phyloP scores from a whole-genome alignment of 2,797 vertebrate genomes.

The Falco rusticolus region DNA sequence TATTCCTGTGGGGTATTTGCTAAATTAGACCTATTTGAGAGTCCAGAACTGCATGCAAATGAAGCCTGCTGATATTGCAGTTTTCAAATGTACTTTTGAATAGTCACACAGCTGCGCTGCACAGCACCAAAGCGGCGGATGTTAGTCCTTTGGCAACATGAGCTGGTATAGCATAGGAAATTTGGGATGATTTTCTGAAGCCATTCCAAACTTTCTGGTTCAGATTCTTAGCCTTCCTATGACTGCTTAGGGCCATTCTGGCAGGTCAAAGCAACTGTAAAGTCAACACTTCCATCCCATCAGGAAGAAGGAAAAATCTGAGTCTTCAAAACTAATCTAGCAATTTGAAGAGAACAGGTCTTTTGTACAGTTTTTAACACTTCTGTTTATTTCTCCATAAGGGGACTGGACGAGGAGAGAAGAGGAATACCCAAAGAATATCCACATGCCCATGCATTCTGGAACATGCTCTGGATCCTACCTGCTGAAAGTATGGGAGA shows the following conservation, averaged over 20 bases:
- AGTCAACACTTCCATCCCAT: neutral
- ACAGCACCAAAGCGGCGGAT: neutral
- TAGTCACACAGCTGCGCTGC: neutral
- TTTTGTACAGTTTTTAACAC: neutral
- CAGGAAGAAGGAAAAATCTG: neutral
- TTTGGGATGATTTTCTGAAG: constrained; percentile 18
- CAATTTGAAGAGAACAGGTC: neutral
- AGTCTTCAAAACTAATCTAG: neutral
- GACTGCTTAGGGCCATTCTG: neutral
- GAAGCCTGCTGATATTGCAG: constrained; percentile 8
- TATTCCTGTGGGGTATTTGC: constrained; percentile 5
- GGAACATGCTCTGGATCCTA: neutral
- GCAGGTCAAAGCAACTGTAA: neutral
- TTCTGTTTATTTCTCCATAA: neutral
- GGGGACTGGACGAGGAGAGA: neutral
- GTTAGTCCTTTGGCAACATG: neutral
- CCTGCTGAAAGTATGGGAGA: neutral
- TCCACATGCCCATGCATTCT: neutral
- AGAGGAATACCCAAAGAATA: neutral
- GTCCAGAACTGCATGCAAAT: neutral
- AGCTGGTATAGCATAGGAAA: neutral
- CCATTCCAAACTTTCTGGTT: neutral
- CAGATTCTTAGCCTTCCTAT: neutral
- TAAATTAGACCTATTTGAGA: constrained; percentile 24
- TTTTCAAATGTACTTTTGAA: constrained; percentile 6